Evolutionary conservation across 2,797 vertebrate species (phyloP), one percentile per base, ranked within the genome.

Genomic region (Centropyge bicolor): DNA sequence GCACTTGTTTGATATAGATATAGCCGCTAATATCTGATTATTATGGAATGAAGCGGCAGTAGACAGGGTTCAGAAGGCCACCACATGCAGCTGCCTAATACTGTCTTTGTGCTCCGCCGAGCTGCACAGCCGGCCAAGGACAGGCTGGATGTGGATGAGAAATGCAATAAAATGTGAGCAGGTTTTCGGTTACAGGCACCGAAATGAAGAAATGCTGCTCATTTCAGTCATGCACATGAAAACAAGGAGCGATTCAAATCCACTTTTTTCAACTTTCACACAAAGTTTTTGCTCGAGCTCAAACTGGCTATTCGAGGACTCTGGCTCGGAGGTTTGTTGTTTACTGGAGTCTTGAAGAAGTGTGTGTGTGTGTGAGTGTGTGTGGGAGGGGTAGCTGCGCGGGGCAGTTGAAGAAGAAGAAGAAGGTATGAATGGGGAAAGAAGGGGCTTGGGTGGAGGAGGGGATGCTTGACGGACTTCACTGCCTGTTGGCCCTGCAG

Each of bases 401-500:
- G 20, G 82, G 69, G 83, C 59, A 77, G 88, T 78, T 82, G 75
- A 81, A 86, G 90, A 81, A 88, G 88, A 61, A 86, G 89, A 82
- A 89, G 89, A 69, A 86, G 96, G 95, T 95, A 94, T 96, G 95
- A 96, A 97, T 97, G 96, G 97, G 95, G 69, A 85, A 80, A 91
- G 89, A 90, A 90, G 91, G 86, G 88, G 90, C 88, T 91, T 97
- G 96, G 96, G 96, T 96, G 95, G 94, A 94, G 91, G 94, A 43
- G 94, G 94, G 54, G 68, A 86, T 95, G 95, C 96, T 97, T 95
- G 96, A 96, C 94, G 93, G 96, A 96, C 96, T 96, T 95, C 92
- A 88, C 94, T 92, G 89, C 92, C 95, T 96, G 96, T 96, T 95
- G 96, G 95, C 96, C 95, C 94, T 95, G 93, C 91, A 95, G 95